Conservation (phyloP, 2,888 invertebrate species). For the Anticlea derivata region DNA sequence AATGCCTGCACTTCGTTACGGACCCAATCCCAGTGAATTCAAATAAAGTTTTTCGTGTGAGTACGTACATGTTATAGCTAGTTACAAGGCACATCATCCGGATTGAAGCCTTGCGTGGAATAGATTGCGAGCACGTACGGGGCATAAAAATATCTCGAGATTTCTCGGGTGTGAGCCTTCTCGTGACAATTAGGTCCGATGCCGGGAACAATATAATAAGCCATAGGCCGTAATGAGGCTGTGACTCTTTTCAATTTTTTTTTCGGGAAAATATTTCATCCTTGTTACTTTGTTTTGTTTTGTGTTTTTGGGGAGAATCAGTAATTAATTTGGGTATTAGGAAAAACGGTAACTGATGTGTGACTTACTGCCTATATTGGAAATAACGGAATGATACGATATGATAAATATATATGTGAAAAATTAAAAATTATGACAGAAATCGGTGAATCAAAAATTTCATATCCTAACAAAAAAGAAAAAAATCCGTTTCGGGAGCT, state of each 20-base stretch:
- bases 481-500: too few species aligned
- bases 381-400: too few species aligned
- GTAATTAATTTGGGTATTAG: too few species aligned
- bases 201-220: constrained; percentile 15
- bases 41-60: constrained; percentile 10
- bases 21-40: not conserved
- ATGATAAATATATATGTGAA: too few species aligned
- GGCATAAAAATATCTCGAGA: constrained; percentile 27
- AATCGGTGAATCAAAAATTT: too few species aligned
- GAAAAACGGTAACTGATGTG: too few species aligned
- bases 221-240: constrained; percentile 8
- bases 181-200: constrained; percentile 42
- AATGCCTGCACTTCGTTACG: not conserved
- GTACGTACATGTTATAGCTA: constrained; percentile 13
- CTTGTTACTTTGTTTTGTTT: too few species aligned
- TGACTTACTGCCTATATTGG: too few species aligned
- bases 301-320: too few species aligned
- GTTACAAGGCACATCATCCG: constrained; percentile 16
- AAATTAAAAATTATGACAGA: too few species aligned
- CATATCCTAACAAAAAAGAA: too few species aligned
- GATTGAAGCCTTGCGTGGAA: constrained; percentile 14
- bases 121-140: constrained; percentile 25
- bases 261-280: too few species aligned
- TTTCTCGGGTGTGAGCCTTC: constrained; percentile 22
- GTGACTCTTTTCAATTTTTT: not conserved